Base-by-base conservation (phyloP, 64 coral and sea anemone species). In the Montipora sp. region DNA sequence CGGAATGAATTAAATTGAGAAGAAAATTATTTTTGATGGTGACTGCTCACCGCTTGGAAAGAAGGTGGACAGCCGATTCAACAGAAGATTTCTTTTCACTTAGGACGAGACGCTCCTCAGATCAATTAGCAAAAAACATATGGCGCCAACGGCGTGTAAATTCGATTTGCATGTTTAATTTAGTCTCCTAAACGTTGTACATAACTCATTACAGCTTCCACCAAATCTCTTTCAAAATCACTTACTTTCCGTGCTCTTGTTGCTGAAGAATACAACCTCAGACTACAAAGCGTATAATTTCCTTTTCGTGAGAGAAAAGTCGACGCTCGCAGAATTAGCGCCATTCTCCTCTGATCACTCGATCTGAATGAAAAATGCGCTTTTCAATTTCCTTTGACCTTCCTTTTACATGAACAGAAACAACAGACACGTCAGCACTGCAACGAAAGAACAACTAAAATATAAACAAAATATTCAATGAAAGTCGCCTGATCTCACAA, bases 231-330 rank as follows among this genome's bases (percentile, higher is more conserved):
- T 3, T 63, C 13, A 63, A 11, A 3, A 8, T 63, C 3, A 63
- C 75, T 82, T 85, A 85, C 82, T 68, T 70, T 85, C n/a, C 82
- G 60, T 71, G 65, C 45, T 85, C 82, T 85, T 47, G 82, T 71
- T 3, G 63, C 9, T 51, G 65, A 69, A 69, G 82, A 85, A 16
- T 58, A 83, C 19, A 85, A 71, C 24, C 65, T 45, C 16, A 45
- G 15, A 12, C 59, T 59, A 68, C 8, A 85, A 22, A 85, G 65
- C 0, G 63, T n/a, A 24, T 15, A 50, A 2, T 22, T 85, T 21
- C 5, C 82, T 14, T 71, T 85, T n/a, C 82, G 82, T 11, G 80
- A 14, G 5, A 85, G 63, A 71, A 85, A 71, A 71, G 14, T 70
- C 6, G 82, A 69, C 1, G 82, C 82, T 71, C 82, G 82, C 2